Evolutionary conservation across 2,888 invertebrate genomes (phyloP).

Genomic region (Brenthis hecate): DNA sequence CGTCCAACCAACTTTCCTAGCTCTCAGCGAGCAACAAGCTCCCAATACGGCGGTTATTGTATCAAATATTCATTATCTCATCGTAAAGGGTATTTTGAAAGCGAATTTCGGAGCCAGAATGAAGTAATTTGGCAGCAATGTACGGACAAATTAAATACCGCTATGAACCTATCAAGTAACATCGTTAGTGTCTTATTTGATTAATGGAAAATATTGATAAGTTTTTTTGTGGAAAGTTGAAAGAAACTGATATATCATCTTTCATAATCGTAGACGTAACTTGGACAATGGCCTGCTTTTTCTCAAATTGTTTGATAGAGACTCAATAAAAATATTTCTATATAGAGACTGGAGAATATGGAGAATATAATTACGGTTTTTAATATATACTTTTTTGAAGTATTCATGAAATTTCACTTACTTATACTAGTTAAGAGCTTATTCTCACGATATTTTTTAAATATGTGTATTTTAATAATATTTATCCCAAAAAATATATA

Average conservation of each 20-base stretch:
- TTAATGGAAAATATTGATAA: slow-evolving; percentile 36
- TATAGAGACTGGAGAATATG: too few species aligned
- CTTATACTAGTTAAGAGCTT: too few species aligned
- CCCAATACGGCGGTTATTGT: slow-evolving; percentile 62
- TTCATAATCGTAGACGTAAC: slow-evolving; percentile 17
- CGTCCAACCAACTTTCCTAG: slow-evolving; percentile 23
- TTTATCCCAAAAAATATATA: too few species aligned
- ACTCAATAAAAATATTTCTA: too few species aligned
- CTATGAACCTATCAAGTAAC: slow-evolving; percentile 44
- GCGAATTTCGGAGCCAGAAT: slow-evolving; percentile 41
- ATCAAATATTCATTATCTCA: slow-evolving; percentile 78
- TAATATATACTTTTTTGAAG: too few species aligned
- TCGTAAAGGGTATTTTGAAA: slow-evolving; percentile 57
- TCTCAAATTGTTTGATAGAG: slow-evolving; percentile 2
- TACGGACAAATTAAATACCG: slow-evolving; percentile 53
- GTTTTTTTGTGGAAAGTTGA: slow-evolving; percentile 29
- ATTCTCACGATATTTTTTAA: too few species aligned
- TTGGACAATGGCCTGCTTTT: slow-evolving; percentile 9
- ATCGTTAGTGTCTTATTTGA: slow-evolving; percentile 41
- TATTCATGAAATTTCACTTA: too few species aligned
- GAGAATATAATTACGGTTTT: too few species aligned
- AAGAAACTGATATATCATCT: slow-evolving; percentile 35
- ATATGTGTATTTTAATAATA: too few species aligned
- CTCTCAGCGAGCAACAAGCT: slow-evolving; percentile 43
- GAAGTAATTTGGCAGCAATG: slow-evolving; percentile 61